Evolutionary conservation across 2,888 invertebrate species (phyloP), one percentile per base, ranked within the genome.

Genomic region (Tetanocera ferruginea): DNA sequence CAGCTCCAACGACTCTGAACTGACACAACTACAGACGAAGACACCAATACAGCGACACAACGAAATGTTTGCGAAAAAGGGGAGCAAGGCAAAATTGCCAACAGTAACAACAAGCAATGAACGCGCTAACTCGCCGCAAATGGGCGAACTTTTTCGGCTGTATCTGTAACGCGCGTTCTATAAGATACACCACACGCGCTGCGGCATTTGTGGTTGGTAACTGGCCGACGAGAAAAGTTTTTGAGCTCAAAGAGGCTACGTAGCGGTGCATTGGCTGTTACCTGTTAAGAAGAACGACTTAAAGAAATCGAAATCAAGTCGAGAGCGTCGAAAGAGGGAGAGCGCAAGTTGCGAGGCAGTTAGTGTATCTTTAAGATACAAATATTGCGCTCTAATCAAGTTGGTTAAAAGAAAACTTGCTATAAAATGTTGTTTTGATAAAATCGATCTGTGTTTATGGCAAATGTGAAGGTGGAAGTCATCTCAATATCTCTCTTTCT

Each of bases 41-140:
- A 62, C 43, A 43, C 49, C 60, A 28, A 43, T 37, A 64, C 17
- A 11, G 17, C 8, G 14, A 31, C 14, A 43, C 9, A 25, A 34
- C 28, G 37, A 43, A 23, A 34, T 57, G 55, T 55, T 75, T 55
- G 75, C 73, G 62, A 73, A 73, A 69, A 62, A 25, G 60, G 73
- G 60, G 73, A 71, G 52, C 73, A 64, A 43, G 64, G 75, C 49
- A 52, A 52, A 66, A 66, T 66, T 67, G 37, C 67, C 66, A 66
- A 55, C 52, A n/a, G 70, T 55, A 17, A 37, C 23, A 23, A 14
- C 23, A 69, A 25, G 37, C 69, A 43, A 23, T 31, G 25, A 28
- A 49, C 74, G n/a, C 57, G 55, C 71, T 57, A 34, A 51, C 70
- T 52, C 19, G 67, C 49, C 49, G 43, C 43, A 28, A 19, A 28